phyloP scores from a whole-genome alignment of 2,797 vertebrate genomes.

The Sibirionetta formosa region DNA sequence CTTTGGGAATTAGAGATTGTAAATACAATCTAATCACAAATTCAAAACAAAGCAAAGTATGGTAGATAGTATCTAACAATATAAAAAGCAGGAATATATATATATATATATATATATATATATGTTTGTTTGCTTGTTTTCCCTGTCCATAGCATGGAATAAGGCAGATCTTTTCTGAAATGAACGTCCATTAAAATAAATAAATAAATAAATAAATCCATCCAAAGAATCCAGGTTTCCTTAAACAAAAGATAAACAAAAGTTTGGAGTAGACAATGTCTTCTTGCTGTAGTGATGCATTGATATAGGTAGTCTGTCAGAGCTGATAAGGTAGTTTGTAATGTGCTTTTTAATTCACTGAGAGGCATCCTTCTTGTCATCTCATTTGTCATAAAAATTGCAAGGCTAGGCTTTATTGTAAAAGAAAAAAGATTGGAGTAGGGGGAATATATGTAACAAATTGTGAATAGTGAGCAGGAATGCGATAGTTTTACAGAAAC shows the following conservation, averaged over 20 bases:
- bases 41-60: not conserved
- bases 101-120: too few relatives aligned
- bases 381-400: not conserved
- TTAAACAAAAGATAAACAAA: not conserved
- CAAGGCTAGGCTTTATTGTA: not conserved
- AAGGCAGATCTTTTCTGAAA: not conserved
- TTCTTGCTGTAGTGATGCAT: not conserved
- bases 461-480: not conserved
- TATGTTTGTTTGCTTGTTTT: not conserved
- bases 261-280: not conserved
- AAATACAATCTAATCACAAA: not conserved
- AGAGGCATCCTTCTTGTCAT: not conserved
- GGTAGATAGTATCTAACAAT: not conserved
- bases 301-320: not conserved
- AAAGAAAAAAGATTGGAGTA: not conserved
- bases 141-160: not conserved
- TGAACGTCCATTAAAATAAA: not conserved
- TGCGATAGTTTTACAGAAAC: not conserved
- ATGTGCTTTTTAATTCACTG: not conserved
- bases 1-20: not conserved
- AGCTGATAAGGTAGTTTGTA: not conserved
- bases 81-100: not conserved
- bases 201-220: not conserved
- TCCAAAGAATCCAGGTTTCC: not conserved
- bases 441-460: not conserved